Percentiles rank a stretch among this genome's conserved stretches.
phyloP scores from a whole-genome alignment of 2,888 invertebrate species.

The Cataglyphis rosenhaueri region DNA sequence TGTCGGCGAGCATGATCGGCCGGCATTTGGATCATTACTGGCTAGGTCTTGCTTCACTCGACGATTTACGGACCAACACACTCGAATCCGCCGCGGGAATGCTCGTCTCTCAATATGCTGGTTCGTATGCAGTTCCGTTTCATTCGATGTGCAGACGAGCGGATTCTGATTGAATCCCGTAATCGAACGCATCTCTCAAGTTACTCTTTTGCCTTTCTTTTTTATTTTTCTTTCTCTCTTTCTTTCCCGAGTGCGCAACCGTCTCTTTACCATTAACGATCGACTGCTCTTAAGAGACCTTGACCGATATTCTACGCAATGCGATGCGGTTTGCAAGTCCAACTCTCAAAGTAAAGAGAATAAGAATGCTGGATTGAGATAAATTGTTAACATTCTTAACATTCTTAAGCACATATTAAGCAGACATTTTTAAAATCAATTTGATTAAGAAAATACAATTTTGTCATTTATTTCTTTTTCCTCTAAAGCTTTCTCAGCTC shows the following conservation, averaged over 20 bases:
- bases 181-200: neutral
- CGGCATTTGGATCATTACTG: conserved; percentile 92
- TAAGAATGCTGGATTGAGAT: neutral
- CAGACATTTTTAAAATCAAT: neutral
- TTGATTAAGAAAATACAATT: neutral
- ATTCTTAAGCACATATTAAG: neutral
- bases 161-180: conserved; percentile 18
- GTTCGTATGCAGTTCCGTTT: conserved; percentile 84
- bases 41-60: conserved; percentile 95
- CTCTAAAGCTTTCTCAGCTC: neutral
- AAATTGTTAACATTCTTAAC: neutral
- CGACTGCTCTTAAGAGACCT: conserved; percentile 18
- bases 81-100: conserved; percentile 96
- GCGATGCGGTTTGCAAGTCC: neutral
- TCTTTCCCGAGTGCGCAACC: neutral
- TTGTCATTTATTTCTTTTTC: neutral
- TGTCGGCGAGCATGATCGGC: conserved; percentile 92
- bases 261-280: conserved; percentile 32
- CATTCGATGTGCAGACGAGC: neutral
- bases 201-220: neutral
- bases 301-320: conserved; percentile 34
- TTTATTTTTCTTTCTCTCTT: neutral
- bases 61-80: conserved; percentile 97
- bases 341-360: neutral
- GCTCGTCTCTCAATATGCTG: conserved; percentile 96